Conservation (phyloP, 2,888 invertebrate genomes). For the Cybosia mesomella region DNA sequence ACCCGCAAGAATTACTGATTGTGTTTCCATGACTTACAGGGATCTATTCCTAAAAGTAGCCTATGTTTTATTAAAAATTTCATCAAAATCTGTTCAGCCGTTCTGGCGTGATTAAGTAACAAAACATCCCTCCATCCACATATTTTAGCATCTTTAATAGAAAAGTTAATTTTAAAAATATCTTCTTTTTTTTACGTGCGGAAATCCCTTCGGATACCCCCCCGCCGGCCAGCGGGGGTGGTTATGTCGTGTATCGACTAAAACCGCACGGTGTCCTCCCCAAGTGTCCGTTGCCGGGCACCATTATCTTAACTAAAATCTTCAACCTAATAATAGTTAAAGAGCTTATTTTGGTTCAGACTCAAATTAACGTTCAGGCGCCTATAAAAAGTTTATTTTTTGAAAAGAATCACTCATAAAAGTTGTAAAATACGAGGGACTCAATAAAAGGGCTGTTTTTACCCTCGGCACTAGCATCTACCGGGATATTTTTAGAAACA, state of each 20-base stretch:
- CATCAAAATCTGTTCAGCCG: too few relatives aligned
- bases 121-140: neutral
- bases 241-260: too few relatives aligned
- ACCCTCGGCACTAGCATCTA: conserved; percentile 35
- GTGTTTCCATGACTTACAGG: too few relatives aligned
- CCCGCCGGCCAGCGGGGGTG: too few relatives aligned
- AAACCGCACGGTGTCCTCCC: too few relatives aligned
- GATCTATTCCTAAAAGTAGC: too few relatives aligned
- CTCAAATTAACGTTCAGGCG: conserved; percentile 34
- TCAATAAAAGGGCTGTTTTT: conserved; percentile 50
- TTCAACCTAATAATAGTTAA: neutral
- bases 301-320: neutral
- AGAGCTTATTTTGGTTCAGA: conserved; percentile 13
- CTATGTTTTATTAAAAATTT: too few relatives aligned
- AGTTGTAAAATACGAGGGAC: conserved; percentile 44
- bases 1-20: too few relatives aligned
- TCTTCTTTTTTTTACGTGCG: too few relatives aligned
- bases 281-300: too few relatives aligned
- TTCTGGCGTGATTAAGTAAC: neutral
- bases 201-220: too few relatives aligned
- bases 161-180: too few relatives aligned
- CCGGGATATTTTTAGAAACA: conserved; percentile 44
- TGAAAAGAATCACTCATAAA: conserved; percentile 44
- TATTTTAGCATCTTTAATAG: neutral
- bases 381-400: conserved; percentile 36